A percentile compares a stretch with the other conserved stretches of the same genome.
These are phyloP conservation scores for Xenopus petersii DNA, from an alignment of 2,797 vertebrate genomes.

Conservation along the genomic window DNA sequence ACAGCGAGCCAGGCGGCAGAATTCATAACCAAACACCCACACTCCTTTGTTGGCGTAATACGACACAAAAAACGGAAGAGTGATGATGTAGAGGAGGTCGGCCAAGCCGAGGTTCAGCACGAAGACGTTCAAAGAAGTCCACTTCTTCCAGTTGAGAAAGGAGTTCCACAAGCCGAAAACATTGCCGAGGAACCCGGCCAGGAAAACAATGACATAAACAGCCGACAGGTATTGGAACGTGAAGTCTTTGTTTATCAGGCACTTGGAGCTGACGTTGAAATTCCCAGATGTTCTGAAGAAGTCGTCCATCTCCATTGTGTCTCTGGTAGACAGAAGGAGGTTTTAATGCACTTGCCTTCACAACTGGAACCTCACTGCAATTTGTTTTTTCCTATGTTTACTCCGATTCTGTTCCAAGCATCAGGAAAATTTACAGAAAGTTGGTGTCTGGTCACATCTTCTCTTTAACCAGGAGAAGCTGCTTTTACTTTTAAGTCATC, in stretches of 20 bases:
- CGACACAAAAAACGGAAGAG: conserved; percentile 72
- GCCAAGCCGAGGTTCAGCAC: conserved; percentile 74
- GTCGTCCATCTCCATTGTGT: background rate
- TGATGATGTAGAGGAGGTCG: conserved; percentile 73
- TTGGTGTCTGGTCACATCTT: background rate
- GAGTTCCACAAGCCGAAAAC: conserved; percentile 69
- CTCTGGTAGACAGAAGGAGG: background rate
- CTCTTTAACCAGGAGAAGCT: background rate
- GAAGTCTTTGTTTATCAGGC: conserved; percentile 58
- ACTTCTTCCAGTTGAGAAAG: conserved; percentile 53
- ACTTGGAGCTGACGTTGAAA: conserved; percentile 19
- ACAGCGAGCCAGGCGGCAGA: conserved; percentile 71
- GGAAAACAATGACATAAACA: conserved; percentile 64
- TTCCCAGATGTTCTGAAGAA: background rate
- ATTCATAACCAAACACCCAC: conserved; percentile 70
- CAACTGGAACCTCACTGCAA: background rate
- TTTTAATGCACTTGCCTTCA: too few relatives aligned
- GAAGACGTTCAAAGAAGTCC: conserved; percentile 63
- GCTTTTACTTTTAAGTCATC: background rate
- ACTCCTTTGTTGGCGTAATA: conserved; percentile 62
- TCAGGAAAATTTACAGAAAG: background rate
- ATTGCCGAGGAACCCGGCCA: conserved; percentile 67
- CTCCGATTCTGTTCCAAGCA: background rate
- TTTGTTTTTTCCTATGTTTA: background rate
- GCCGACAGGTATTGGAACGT: conserved; percentile 64